phyloP scores from a whole-genome alignment of 2,113 vertebrate species.

The Lepus timidus region DNA sequence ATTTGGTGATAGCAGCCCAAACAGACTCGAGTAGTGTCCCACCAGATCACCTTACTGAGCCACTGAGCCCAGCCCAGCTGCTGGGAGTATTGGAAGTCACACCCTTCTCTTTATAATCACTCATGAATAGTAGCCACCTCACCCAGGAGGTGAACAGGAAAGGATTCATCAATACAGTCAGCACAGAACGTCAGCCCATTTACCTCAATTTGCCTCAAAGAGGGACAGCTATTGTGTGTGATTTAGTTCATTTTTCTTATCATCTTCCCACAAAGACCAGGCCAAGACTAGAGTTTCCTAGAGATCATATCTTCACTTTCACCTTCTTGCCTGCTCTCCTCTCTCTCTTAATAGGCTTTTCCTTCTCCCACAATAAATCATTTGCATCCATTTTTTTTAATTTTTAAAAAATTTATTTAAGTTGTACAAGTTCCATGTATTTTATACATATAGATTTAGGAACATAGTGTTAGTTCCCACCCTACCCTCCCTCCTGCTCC shows the following conservation, averaged over 20 bases:
- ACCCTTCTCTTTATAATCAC: neutral
- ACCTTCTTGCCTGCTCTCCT: neutral
- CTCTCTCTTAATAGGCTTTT: neutral
- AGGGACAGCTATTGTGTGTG: fast-evolving
- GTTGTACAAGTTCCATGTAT: too few species aligned
- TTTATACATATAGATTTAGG: too few species aligned
- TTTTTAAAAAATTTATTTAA: too few species aligned
- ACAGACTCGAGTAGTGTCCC: too few species aligned
- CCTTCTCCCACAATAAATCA: neutral
- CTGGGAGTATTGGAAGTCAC: neutral
- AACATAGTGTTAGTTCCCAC: too few species aligned
- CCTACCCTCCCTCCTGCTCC: too few species aligned
- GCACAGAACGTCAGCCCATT: neutral
- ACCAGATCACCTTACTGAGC: neutral
- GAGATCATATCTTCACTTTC: neutral
- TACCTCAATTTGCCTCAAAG: too few species aligned
- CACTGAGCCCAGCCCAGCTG: neutral
- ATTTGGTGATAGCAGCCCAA: neutral
- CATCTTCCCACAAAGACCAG: neutral
- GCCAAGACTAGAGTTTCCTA: neutral
- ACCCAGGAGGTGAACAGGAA: neutral
- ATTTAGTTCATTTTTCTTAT: neutral
- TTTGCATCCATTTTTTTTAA: neutral
- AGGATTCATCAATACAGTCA: fast-evolving
- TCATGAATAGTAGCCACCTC: neutral